Base-by-base conservation (phyloP, 2,888 invertebrate species). In the Callyntrura sp. region DNA sequence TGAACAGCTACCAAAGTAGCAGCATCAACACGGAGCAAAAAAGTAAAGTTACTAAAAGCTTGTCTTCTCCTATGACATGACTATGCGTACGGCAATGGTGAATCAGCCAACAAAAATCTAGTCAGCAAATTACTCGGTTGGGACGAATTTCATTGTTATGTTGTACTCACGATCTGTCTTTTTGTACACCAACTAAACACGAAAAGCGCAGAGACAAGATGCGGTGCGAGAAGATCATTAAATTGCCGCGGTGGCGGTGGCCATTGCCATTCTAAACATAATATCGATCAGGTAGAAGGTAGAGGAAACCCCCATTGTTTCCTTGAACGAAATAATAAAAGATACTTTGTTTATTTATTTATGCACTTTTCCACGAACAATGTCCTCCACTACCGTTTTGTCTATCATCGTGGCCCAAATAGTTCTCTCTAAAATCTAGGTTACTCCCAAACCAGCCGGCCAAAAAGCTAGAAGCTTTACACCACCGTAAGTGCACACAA, bases 401-500 rank as follows among this genome's bases (percentile, higher is more conserved):
- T 60, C 51, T 78, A 8, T 20, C 48, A 79, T 48, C 51, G 35
- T 79, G 86, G 65, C 86, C 86, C 68, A 86, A 85, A 86, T 86
- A 73, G 23, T 51, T 57, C 35, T 79, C 17, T 12, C 55, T 3
- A 79, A 79, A 79, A 86, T 86, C 25, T 86, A 68, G 86, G 86
- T 86, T 86, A 68, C 79, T 79, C 45, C 20, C 51, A 45, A 48
- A 35, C 2, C 23, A 76, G 45, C 73, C 20, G 20, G 23, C 23
- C 8, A 5, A 23, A 60, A n/a, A 60, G 23, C 23, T n/a, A 5
- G 60, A 60, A n/a, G n/a, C 35, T 35, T 4, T 4, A 2, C 6
- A 35, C 35, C 35, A 4, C 35, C 6, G 3, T 35, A 6, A 35
- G 35, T 6, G 6, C n/a, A 35, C 35, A 35, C 6, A 35, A 35